Base-by-base conservation (phyloP, 2,888 invertebrate genomes). In the Apocheima hispidaria region DNA sequence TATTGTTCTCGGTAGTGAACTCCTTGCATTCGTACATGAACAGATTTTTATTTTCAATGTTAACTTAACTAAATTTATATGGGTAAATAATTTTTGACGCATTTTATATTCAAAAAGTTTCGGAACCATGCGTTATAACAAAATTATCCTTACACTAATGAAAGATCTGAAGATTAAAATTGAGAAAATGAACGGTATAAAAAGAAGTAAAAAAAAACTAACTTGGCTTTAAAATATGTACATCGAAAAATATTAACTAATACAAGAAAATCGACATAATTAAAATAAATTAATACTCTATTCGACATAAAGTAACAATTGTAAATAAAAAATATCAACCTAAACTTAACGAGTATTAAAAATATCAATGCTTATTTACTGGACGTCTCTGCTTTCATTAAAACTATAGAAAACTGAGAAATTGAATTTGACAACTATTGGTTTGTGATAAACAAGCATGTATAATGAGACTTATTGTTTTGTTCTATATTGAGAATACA, bases 341-440 rank as follows among this genome's bases (percentile, higher is more conserved):
- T 61, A 65, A 55, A 46, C 23, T 38, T 57, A 65, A 65, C 60
- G 63, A 69, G 63, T 67, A 67, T 64, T 67, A 50, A 55, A 59
- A 54, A 57, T 41, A 61, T 41, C 43, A 59, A 55, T 57, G 46
- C 52, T 53, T 56, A 60, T 40, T 16, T 62, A 59, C 2, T 62
- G 61, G 65, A 65, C 65, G 65, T 61, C 21, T 35, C 9, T 28
- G 28, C n/a, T 36, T 53, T 59, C 21, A 3, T 20, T 60, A 44
- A 41, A 55, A 56, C 33, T 26, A 54, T 49, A 18, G 35, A 54
- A 44, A 40, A 44, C 23, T 23, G 26, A 51, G 16, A 30, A 33
- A 30, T 28, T 38, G 23, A 40, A 28, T 14, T 12, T n/a, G 20
- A 41, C 14, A 30, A 30, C 7, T 16, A 38, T 38, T 18, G 18